These are phyloP conservation scores for Anagyrus pseudococci DNA, from an alignment of 2,888 invertebrate species.

Conservation along the genomic window DNA sequence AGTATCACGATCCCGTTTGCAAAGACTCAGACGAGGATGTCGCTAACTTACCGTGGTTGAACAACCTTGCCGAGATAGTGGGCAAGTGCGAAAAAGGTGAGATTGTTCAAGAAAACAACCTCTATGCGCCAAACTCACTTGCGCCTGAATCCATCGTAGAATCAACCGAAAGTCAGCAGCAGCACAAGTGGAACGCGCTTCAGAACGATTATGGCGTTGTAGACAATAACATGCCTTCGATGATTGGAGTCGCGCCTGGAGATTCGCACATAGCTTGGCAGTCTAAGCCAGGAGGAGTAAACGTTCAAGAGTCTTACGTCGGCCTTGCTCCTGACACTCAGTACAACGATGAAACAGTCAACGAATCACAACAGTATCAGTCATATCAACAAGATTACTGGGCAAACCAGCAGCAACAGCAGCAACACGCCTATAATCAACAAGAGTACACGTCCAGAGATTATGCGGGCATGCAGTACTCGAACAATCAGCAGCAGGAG, in stretches of 20 bases:
- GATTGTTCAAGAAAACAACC: constrained; percentile 50
- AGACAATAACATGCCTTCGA: constrained; percentile 42
- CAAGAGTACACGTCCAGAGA: constrained; percentile 47
- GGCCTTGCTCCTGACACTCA: constrained; percentile 43
- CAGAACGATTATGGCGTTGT: constrained; percentile 47
- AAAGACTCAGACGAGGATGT: constrained; percentile 62
- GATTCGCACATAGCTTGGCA: constrained; percentile 54
- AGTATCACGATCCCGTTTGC: constrained; percentile 73
- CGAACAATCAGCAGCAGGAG: constrained; percentile 47
- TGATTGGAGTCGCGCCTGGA: constrained; percentile 47
- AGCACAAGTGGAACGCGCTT: constrained; percentile 44
- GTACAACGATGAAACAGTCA: constrained; percentile 44
- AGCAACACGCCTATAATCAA: constrained; percentile 50
- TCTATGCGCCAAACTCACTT: background rate
- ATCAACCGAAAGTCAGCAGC: constrained; percentile 35
- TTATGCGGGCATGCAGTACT: constrained; percentile 44
- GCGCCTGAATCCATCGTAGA: constrained; percentile 17
- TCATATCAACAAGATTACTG: constrained; percentile 48
- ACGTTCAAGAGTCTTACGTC: constrained; percentile 47
- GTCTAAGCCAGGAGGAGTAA: constrained; percentile 45
- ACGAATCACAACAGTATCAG: constrained; percentile 47
- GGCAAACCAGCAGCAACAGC: constrained; percentile 45
- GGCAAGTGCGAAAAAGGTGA: constrained; percentile 59
- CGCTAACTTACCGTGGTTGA: constrained; percentile 68
- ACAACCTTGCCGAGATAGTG: constrained; percentile 62